Percentiles rank a stretch among this genome's conserved stretches.
These are phyloP conservation scores for Conchocele bisecta DNA, from an alignment of 2,888 invertebrate genomes.

Conservation along the genomic window DNA sequence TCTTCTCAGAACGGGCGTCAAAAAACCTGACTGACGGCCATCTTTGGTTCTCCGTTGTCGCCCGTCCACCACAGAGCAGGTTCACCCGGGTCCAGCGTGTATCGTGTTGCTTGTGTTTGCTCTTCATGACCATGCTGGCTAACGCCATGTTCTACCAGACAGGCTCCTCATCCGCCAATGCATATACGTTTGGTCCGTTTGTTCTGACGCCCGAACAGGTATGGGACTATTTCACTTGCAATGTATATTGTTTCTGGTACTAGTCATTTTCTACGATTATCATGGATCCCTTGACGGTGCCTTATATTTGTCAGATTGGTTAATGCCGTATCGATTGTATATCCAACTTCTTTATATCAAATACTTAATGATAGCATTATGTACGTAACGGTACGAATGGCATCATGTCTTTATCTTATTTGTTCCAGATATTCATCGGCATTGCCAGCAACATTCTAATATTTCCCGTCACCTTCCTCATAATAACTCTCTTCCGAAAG, in stretches of 20 bases:
- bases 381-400: background rate
- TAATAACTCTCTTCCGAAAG: slow-evolving; percentile 83
- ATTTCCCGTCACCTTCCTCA: slow-evolving; percentile 83
- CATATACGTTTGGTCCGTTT: slow-evolving; percentile 83
- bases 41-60: slow-evolving; percentile 85
- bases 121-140: slow-evolving; percentile 84
- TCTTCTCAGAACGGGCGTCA: slow-evolving; percentile 82
- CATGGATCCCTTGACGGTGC: too few relatives aligned
- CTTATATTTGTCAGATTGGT: too few relatives aligned
- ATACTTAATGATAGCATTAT: too few relatives aligned
- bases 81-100: slow-evolving; percentile 84
- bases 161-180: slow-evolving; percentile 69
- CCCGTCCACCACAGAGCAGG: slow-evolving; percentile 83
- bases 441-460: slow-evolving; percentile 83
- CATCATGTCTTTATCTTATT: background rate
- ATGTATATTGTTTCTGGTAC: too few relatives aligned
- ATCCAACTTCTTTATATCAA: too few relatives aligned
- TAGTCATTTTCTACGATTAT: too few relatives aligned
- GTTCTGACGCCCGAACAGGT: slow-evolving; percentile 83
- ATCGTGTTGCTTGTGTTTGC: slow-evolving; percentile 83
- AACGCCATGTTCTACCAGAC: slow-evolving; percentile 84
- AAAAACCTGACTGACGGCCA: slow-evolving; percentile 84
- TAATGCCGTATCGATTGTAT: too few relatives aligned
- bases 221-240: slow-evolving; percentile 21
- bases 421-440: slow-evolving; percentile 82